A percentile compares a stretch with the other conserved stretches of the same genome.
These are phyloP conservation scores for Calosoma granatense DNA, from an alignment of 1,140 invertebrate genomes.

Conservation along the genomic window DNA sequence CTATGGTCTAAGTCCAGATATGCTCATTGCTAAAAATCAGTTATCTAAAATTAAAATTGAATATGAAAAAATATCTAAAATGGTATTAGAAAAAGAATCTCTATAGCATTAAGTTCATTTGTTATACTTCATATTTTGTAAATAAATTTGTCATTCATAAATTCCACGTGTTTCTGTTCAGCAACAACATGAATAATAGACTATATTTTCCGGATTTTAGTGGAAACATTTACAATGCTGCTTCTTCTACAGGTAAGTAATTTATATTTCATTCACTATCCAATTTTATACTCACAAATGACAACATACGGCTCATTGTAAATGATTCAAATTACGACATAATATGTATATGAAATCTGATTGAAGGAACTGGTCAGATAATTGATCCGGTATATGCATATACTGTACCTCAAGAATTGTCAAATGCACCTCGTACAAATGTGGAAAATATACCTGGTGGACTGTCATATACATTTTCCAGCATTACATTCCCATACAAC, in stretches of 20 bases:
- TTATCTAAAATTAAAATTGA: constrained; percentile 15
- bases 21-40: constrained; percentile 25
- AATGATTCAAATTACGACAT: not conserved
- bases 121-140: constrained; percentile 12
- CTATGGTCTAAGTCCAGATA: constrained; percentile 24
- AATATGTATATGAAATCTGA: not conserved
- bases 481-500: not conserved
- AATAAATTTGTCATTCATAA: not conserved
- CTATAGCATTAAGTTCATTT: not conserved
- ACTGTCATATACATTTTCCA: not conserved
- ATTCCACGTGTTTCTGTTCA: not conserved
- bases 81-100: constrained; percentile 6
- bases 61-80: constrained; percentile 15
- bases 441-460: not conserved
- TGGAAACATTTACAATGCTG: constrained; percentile 8
- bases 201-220: constrained; percentile 6
- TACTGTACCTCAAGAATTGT: not conserved
- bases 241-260: not conserved
- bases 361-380: not conserved
- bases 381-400: not conserved
- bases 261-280: not conserved
- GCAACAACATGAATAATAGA: not conserved
- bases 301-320: not conserved
- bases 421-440: not conserved
- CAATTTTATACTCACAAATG: not conserved